Evolutionary conservation across 2,888 invertebrate genomes (phyloP).

Genomic region (Coecobrya sp.): DNA sequence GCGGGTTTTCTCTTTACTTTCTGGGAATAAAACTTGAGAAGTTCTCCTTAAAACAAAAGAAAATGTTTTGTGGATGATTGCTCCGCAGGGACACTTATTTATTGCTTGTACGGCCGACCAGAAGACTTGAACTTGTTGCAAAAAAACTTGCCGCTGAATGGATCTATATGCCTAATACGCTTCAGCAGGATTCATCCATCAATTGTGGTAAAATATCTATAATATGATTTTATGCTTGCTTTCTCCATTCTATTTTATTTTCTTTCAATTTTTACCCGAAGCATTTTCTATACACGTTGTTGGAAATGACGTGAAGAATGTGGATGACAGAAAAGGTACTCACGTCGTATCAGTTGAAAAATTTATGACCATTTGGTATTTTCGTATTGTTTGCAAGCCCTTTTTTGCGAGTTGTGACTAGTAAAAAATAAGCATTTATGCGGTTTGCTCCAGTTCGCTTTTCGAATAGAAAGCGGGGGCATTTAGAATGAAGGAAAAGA

Average conservation of each 20-base stretch:
- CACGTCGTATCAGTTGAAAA: conserved; percentile 57
- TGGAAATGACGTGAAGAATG: conserved; percentile 31
- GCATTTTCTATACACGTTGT: conserved; percentile 6
- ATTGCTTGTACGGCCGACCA: conserved; percentile 85
- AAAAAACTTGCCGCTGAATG: conserved; percentile 83
- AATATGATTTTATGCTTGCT: neutral
- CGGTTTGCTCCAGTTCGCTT: conserved; percentile 18
- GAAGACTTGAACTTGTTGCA: conserved; percentile 85
- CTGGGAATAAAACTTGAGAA: conserved; percentile 47
- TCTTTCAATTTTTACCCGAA: conserved; percentile 1
- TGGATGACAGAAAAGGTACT: conserved; percentile 55
- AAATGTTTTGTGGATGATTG: conserved; percentile 69
- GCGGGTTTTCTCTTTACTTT: conserved; percentile 18
- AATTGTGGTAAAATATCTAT: conserved; percentile 82
- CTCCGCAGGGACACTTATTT: conserved; percentile 86
- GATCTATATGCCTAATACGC: conserved; percentile 85
- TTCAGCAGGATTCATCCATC: conserved; percentile 86
- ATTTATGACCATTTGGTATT: conserved; percentile 71
- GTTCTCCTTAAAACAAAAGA: conserved; percentile 57
- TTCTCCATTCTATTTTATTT: neutral
- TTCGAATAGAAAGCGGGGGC: neutral
- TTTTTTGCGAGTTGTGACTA: neutral
- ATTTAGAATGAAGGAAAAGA: neutral
- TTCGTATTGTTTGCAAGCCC: conserved; percentile 31
- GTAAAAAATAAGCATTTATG: neutral